These are phyloP conservation scores for Heteromurus nitidus DNA, from an alignment of 2,888 invertebrate genomes.

Conservation along the genomic window DNA sequence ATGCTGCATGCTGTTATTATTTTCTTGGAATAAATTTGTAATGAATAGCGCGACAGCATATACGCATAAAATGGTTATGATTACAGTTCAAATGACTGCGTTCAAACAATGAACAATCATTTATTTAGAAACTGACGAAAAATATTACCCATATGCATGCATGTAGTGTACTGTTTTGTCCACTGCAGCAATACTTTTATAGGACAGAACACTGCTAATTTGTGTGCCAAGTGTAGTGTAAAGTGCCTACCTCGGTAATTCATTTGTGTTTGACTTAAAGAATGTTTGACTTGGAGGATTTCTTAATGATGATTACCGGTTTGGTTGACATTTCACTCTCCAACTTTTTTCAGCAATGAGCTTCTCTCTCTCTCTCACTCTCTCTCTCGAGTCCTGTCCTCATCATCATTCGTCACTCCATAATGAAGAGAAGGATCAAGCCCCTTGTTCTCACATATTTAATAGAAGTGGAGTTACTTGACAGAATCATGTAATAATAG, in stretches of 20 bases:
- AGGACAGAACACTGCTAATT: too few species aligned
- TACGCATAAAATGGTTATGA: background rate
- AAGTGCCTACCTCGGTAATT: too few species aligned
- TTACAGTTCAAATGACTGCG: slow-evolving; percentile 2
- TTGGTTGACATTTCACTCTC: slow-evolving; percentile 27
- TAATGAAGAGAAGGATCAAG: background rate
- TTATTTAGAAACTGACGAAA: too few species aligned
- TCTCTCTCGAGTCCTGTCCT: too few species aligned
- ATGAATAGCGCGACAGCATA: background rate
- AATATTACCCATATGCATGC: background rate
- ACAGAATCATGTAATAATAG: slow-evolving; percentile 15
- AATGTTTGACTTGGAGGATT: too few species aligned
- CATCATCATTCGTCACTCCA: slow-evolving; percentile 1
- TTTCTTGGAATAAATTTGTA: background rate
- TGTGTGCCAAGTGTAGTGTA: too few species aligned
- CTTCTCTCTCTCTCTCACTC: too few species aligned
- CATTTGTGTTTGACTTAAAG: background rate
- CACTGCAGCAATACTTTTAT: background rate
- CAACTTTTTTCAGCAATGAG: too few species aligned
- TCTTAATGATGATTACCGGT: slow-evolving; percentile 33
- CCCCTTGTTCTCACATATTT: background rate
- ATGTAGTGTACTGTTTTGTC: background rate
- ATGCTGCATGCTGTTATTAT: too few species aligned
- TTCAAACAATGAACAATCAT: slow-evolving; percentile 2
- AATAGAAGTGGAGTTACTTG: background rate